These are phyloP conservation scores for Rhabdornis inornatus DNA, from an alignment of 2,113 vertebrate species.

Conservation along the genomic window DNA sequence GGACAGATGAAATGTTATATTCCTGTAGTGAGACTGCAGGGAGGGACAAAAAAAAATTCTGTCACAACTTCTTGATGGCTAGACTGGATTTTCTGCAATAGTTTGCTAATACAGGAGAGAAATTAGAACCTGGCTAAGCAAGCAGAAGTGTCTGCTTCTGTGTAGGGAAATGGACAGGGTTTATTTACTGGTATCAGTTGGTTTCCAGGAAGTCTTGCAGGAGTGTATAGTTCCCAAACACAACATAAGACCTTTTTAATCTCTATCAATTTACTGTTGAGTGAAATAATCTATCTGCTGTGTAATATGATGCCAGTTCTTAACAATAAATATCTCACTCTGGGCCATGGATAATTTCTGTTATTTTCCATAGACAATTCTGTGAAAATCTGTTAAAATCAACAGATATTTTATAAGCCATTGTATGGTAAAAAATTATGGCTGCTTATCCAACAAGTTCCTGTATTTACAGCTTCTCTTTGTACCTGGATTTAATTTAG, in stretches of 20 bases:
- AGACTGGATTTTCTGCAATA: background rate
- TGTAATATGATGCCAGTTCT: background rate
- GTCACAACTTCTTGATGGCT: background rate
- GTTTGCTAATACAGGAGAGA: background rate
- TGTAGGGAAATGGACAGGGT: background rate
- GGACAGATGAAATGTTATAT: background rate
- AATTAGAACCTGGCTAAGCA: background rate
- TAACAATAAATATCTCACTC: background rate
- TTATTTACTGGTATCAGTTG: background rate
- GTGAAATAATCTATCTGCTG: background rate
- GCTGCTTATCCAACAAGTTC: background rate
- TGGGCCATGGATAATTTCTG: background rate
- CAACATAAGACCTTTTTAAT: background rate
- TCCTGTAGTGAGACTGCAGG: background rate
- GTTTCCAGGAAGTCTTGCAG: background rate
- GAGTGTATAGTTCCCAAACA: background rate
- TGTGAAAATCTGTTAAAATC: slow-evolving; percentile 1
- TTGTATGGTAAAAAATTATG: background rate
- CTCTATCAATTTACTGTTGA: background rate
- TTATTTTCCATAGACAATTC: background rate
- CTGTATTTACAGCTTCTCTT: slow-evolving; percentile 17
- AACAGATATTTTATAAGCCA: background rate
- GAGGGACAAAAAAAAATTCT: background rate
- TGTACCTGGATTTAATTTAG: slow-evolving; percentile 51
- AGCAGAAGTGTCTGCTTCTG: background rate